Base-by-base conservation (phyloP, 2,113 vertebrate species). In the Entelurus aequoreus region DNA sequence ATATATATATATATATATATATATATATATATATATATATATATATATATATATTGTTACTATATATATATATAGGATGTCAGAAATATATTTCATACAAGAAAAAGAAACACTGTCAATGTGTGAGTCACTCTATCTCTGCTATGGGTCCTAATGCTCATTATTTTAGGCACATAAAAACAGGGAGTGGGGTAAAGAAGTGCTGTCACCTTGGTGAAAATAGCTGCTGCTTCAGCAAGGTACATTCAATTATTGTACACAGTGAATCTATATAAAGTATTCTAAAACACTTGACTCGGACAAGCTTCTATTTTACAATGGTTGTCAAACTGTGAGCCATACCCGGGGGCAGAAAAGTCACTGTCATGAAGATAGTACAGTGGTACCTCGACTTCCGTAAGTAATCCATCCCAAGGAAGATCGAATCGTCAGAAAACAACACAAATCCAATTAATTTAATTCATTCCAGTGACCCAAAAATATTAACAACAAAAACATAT, bases 231-330 rank as follows among this genome's bases (percentile, higher is more conserved):
- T 48, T 68, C 38, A 53, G 6, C 19, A 61, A 68, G 52, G 62
- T 62, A 62, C 36, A 62, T 50, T 63, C 8, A 2, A 69, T 65
- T 65, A 28, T 48, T 54, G 61, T 50, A 4, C 8, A 19, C 19
- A 37, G n/a, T 19, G 6, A 63, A 50, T 8, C 35, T 62, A 48
- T 44, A 62, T n/a, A 38, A 60, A 35, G 28, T 19, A 8, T 21
- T 57, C 19, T 42, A 5, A 48, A 44, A 60, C 4, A 10, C 60
- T 19, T 21, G 28, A 52, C 66, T 8, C 53, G 49, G 55, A 55
- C 62, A 28, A 10, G 49, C 50, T 55, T 9, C 44, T 47, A 67
- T 84, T 84, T 84, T 4, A 66, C 62, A 84, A 77, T 64, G 62
- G 75, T 61, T 63, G 51, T 71, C 48, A 54, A 76, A 67, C 66